Evolutionary conservation across 2,797 vertebrate species (phyloP), one percentile per base, ranked within the genome.

Genomic region (Squalus acanthias): DNA sequence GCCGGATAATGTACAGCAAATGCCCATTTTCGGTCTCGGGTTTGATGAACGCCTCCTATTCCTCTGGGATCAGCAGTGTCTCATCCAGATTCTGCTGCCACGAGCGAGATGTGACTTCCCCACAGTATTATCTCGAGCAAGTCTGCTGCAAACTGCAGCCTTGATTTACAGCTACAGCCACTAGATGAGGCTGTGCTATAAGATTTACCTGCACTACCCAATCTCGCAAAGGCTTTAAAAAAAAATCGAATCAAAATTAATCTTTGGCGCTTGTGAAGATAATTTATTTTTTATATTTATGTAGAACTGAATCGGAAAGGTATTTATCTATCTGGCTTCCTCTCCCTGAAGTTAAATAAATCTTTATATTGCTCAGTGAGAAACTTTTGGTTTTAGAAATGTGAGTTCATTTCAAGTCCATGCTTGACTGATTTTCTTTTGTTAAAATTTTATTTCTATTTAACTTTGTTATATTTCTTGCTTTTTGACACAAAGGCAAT

Each of bases 241-340:
- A 94, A 95, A 76, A 74, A 95, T 74, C 26, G 26, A 95, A 76
- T 95, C 94, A 60, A 74, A 95, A 76, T 95, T 95, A 95, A 95
- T 95, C 94, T 95, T 57, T 74, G 69, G 24, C 57, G 26, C 26
- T 76, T 76, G 50, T 72, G 70, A 60, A 60, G 69, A 60, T 53
- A 76, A 95, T 93, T 95, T 74, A 76, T n/a, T 95, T 95, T 95
- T 72, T 74, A 94, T 95, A 95, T 57, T 74, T 74, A 95, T 95
- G 33, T n/a, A 95, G 53, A 76, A 95, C 70, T 95, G 94, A 76
- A 76, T 76, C 26, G n/a, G 70, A 57, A 95, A 33, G 70, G 12
- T 76, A 76, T 60, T 95, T 76, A 95, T 95, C 69, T 95, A 17
- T 72, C 70, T 76, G 39, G n/a, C 94, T 76, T 33, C 70, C 24